These are phyloP conservation scores for Phortica variegata DNA, from an alignment of 1,140 invertebrate genomes.

Conservation along the genomic window DNA sequence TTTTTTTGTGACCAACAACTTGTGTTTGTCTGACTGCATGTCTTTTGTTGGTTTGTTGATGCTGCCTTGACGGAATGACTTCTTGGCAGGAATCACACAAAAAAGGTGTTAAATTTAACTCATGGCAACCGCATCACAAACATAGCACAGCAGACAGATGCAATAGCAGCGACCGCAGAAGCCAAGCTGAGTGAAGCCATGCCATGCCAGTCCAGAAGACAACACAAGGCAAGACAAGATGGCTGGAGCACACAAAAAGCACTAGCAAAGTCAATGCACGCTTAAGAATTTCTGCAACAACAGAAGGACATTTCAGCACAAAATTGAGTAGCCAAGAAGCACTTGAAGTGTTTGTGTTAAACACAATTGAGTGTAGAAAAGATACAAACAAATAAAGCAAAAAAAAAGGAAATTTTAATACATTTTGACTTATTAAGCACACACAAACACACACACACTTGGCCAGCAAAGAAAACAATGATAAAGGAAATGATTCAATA, in stretches of 20 bases:
- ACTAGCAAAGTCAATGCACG: conserved; percentile 38
- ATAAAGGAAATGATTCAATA: conserved; percentile 6
- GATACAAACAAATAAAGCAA: conserved; percentile 4
- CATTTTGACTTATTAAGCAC: conserved; percentile 6
- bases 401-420: background rate
- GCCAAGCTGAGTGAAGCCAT: no score
- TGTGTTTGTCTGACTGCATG: conserved; percentile 14
- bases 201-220: no score
- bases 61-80: no score
- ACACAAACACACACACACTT: background rate
- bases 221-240: no score
- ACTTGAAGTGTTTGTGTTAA: conserved; percentile 38
- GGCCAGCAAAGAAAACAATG: background rate
- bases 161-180: no score
- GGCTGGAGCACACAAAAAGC: conserved; percentile 15
- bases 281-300: conserved; percentile 41
- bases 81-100: conserved; percentile 46
- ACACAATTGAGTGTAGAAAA: conserved; percentile 15
- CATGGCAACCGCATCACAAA: conserved; percentile 19
- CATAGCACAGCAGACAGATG: conserved; percentile 1
- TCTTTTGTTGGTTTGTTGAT: conserved; percentile 50
- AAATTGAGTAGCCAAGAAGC: conserved; percentile 19
- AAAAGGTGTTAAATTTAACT: conserved; percentile 54
- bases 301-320: conserved; percentile 45
- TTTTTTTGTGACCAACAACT: conserved; percentile 25